Percentiles rank a stretch among this genome's conserved stretches.
Conservation (phyloP, 2,797 vertebrate genomes). For the Synanceia verrucosa region DNA sequence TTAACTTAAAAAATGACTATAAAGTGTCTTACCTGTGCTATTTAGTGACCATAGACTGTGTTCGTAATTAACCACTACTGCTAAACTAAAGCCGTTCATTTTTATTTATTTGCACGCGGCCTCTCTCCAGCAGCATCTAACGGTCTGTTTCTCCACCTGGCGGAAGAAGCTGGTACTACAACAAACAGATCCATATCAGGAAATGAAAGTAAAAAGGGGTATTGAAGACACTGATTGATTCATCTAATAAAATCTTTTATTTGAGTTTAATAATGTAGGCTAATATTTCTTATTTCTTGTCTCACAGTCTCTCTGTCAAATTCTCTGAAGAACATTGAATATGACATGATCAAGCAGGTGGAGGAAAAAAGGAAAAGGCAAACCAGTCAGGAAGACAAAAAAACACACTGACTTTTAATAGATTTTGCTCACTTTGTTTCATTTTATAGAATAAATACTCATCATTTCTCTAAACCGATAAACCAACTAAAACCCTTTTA, state of each 20-base stretch:
- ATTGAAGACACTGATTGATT: slow-evolving; percentile 25
- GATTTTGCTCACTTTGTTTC: slow-evolving; percentile 52
- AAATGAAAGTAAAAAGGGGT: not conserved
- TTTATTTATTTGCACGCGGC: too few relatives aligned
- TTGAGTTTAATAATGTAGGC: slow-evolving; percentile 61
- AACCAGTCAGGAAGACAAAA: slow-evolving; percentile 57
- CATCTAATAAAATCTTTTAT: slow-evolving; percentile 67
- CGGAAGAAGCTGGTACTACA: too few relatives aligned
- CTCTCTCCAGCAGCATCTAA: too few relatives aligned
- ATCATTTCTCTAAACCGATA: slow-evolving; percentile 36
- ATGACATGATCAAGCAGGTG: slow-evolving; percentile 60
- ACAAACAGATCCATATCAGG: too few relatives aligned
- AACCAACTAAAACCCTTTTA: slow-evolving; percentile 27
- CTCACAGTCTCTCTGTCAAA: slow-evolving; percentile 38
- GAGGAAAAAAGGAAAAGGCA: slow-evolving; percentile 49
- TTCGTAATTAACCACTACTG: too few relatives aligned
- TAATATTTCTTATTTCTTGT: slow-evolving; percentile 60
- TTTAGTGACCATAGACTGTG: too few relatives aligned
- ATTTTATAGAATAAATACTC: slow-evolving; percentile 60
- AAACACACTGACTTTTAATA: slow-evolving; percentile 47
- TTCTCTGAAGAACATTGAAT: slow-evolving; percentile 56
- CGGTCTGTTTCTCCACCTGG: too few relatives aligned
- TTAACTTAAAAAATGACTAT: too few relatives aligned
- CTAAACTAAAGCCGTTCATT: too few relatives aligned
- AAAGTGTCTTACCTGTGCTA: too few relatives aligned